Conservation (phyloP, 1,140 invertebrate genomes). For the Reticulitermes speratus region DNA sequence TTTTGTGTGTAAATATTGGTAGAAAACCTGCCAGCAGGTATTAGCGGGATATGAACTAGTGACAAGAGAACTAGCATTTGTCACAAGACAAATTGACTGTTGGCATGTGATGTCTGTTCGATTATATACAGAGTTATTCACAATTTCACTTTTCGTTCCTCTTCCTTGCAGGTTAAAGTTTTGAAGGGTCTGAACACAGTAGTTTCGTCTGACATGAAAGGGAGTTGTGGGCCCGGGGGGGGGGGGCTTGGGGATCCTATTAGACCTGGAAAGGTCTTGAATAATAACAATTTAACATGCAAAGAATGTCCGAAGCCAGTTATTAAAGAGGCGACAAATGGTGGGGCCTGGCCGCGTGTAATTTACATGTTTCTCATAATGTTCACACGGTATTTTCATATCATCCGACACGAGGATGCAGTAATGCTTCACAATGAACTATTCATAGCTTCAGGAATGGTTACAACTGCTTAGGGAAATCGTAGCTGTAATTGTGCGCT, state of each 20-base stretch:
- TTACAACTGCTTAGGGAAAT: slow-evolving; percentile 29
- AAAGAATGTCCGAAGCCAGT: slow-evolving; percentile 15
- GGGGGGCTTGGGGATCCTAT: not conserved
- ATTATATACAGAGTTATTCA: too few species aligned
- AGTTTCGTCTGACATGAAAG: not conserved
- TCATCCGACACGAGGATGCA: not conserved
- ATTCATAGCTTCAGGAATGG: not conserved
- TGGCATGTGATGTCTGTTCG: too few species aligned
- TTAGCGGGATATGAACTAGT: too few species aligned
- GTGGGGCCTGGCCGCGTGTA: not conserved
- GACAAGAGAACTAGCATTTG: too few species aligned
- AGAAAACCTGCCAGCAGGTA: too few species aligned
- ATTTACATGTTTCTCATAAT: slow-evolving; percentile 10
- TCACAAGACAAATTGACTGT: too few species aligned
- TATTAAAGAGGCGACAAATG: not conserved
- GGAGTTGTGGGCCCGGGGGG: not conserved
- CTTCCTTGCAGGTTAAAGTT: not conserved
- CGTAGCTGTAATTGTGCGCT: slow-evolving; percentile 6
- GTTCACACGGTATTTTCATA: not conserved
- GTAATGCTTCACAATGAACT: not conserved
- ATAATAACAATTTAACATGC: slow-evolving; percentile 12
- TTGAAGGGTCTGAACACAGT: not conserved
- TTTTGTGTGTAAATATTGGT: too few species aligned
- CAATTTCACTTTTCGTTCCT: not conserved
- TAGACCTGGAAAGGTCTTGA: not conserved